Base-by-base conservation (phyloP, 2,113 vertebrate species). In the Cricetomys ansorgei region DNA sequence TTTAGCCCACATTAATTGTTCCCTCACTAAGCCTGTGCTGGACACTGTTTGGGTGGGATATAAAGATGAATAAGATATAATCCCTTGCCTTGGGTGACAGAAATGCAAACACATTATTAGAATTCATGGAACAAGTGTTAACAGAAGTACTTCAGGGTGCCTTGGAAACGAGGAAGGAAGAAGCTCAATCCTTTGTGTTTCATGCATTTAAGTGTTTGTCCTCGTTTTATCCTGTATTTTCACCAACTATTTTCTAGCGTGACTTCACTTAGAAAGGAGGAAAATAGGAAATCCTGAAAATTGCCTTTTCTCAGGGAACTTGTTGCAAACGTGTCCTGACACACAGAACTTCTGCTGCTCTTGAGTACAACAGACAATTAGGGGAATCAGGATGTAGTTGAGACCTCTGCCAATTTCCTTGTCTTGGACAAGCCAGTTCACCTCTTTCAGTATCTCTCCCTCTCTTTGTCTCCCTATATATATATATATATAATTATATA, bases 51-150 rank as follows among this genome's bases (percentile, higher is more conserved):
- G n/a, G 80, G 1, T 90, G 55, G 62, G 67, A 86, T 91, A 81
- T 57, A 91, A 65, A 91, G 70, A 97, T 84, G 87, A 93, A 48
- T 89, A 83, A 91, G 77, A 70, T 25, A 73, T 94, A 94, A 94
- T 89, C 87, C 87, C 21, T 84, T 83, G 34, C 87, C 73, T 62
- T 70, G 69, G 43, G 79, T 69, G 29, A 91, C 45, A 96, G 77
- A 89, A 94, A 91, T 77, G 92, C 76, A 86, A 96, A 94, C 83
- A 93, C 80, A 69, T 70, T 85, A 76, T 93, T 77, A 89, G 62
- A 95, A 96, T 87, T 67, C 94, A 62, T 87, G 89, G 76, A n/a
- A 27, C 45, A 55, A 67, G 55, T 92, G 84, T 67, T 92, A 92
- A 89, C 64, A 89, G 89, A 97, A 97, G 67, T 80, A 84, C 64